phyloP scores from a whole-genome alignment of 2,888 invertebrate genomes.

The Blera fallax region DNA sequence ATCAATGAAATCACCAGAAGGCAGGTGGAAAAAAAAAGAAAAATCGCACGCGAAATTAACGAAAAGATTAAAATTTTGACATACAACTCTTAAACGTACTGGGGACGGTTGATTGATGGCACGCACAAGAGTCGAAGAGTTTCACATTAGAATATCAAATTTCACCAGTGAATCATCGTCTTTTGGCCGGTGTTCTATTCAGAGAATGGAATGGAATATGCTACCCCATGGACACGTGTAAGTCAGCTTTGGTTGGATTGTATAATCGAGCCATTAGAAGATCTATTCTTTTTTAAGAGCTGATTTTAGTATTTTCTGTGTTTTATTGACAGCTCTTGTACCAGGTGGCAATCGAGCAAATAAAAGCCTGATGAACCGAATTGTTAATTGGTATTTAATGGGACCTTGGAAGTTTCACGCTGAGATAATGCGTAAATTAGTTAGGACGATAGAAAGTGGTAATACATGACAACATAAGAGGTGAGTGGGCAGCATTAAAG shows the following conservation, averaged over 20 bases:
- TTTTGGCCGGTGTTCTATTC: background rate
- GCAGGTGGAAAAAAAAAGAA: background rate
- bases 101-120: slow-evolving; percentile 12
- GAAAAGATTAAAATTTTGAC: background rate
- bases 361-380: background rate
- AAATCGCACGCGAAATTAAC: background rate
- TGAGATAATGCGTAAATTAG: background rate
- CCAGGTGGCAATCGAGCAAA: slow-evolving; percentile 31
- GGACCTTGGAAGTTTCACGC: background rate
- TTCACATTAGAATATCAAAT: slow-evolving; percentile 29
- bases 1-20: slow-evolving; percentile 3
- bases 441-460: background rate
- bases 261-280: slow-evolving; percentile 25
- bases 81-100: background rate
- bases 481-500: background rate
- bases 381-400: slow-evolving; percentile 6
- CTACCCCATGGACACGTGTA: slow-evolving; percentile 1
- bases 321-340: slow-evolving; percentile 24
- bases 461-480: background rate
- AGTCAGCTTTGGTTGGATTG: slow-evolving; percentile 1
- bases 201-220: background rate
- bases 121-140: background rate
- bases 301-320: background rate
- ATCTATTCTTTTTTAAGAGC: background rate
- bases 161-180: slow-evolving; percentile 16